phyloP scores from a whole-genome alignment of 2,888 invertebrate genomes.

The Podabrus alpinus region DNA sequence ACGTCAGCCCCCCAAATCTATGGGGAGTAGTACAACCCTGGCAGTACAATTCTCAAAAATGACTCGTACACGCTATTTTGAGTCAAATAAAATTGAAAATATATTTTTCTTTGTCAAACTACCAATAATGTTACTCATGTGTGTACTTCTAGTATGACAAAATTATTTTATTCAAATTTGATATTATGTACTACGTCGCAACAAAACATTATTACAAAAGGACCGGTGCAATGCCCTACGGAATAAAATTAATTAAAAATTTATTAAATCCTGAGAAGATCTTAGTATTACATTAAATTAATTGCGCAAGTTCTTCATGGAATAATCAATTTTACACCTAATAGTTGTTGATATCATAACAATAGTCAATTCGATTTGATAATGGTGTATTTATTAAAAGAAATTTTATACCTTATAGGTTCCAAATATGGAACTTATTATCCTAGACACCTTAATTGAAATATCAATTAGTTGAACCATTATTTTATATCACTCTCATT shows the following conservation, averaged over 20 bases:
- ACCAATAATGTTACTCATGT: background rate
- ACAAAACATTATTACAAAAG: background rate
- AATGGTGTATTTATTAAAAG: background rate
- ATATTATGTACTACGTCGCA: background rate
- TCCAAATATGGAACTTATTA: background rate
- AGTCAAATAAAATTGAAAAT: background rate
- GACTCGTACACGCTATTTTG: conserved; percentile 20
- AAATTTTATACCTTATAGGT: background rate
- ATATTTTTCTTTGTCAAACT: background rate
- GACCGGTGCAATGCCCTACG: background rate
- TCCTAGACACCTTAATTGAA: no score
- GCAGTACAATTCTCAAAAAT: conserved; percentile 26
- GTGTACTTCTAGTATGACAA: background rate
- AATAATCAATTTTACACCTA: background rate
- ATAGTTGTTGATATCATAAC: background rate
- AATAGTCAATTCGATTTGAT: background rate
- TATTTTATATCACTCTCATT: no score
- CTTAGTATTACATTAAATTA: background rate
- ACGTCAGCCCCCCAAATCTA: conserved; percentile 31
- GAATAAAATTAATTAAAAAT: background rate
- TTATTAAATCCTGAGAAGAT: background rate
- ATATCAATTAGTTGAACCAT: no score
- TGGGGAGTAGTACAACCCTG: conserved; percentile 29
- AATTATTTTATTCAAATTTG: conserved; percentile 1
- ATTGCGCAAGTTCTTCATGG: background rate